Evolutionary conservation across 2,888 invertebrate species (phyloP).

Genomic region (Aproaerema taeniolella): DNA sequence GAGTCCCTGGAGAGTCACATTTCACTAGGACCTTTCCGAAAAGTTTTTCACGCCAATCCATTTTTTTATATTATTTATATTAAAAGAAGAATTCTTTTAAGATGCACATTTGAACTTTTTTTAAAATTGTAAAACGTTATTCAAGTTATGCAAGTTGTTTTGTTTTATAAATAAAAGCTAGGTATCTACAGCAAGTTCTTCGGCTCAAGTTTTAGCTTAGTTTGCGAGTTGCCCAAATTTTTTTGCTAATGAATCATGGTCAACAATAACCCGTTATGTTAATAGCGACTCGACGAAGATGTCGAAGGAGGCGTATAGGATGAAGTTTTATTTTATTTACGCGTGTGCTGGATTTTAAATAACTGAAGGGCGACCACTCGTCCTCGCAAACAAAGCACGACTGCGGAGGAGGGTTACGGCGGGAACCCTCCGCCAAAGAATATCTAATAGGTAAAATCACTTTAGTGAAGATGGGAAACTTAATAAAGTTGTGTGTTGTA

Average conservation of each 20-base stretch:
- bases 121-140: too few relatives aligned
- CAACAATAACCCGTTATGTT: constrained; percentile 7
- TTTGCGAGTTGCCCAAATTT: background rate
- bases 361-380: constrained; percentile 55
- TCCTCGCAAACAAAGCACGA: constrained; percentile 58
- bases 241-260: constrained; percentile 7
- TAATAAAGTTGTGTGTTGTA: too few relatives aligned
- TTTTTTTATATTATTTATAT: constrained; percentile 25
- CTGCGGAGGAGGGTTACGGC: constrained; percentile 47
- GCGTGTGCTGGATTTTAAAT: too few relatives aligned
- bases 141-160: too few relatives aligned
- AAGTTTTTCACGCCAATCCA: constrained; percentile 80
- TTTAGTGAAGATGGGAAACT: too few relatives aligned
- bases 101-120: background rate
- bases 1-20: constrained; percentile 60
- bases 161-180: too few relatives aligned
- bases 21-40: constrained; percentile 76
- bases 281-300: too few relatives aligned
- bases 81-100: background rate
- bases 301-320: background rate
- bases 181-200: too few relatives aligned
- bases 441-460: too few relatives aligned
- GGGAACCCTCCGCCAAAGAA: constrained; percentile 47
- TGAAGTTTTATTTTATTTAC: constrained; percentile 16
- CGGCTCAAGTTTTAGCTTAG: background rate